Evolutionary conservation across 1,140 invertebrate species (phyloP), one percentile per base, ranked within the genome.

Genomic region (Calephelis virginiensis): DNA sequence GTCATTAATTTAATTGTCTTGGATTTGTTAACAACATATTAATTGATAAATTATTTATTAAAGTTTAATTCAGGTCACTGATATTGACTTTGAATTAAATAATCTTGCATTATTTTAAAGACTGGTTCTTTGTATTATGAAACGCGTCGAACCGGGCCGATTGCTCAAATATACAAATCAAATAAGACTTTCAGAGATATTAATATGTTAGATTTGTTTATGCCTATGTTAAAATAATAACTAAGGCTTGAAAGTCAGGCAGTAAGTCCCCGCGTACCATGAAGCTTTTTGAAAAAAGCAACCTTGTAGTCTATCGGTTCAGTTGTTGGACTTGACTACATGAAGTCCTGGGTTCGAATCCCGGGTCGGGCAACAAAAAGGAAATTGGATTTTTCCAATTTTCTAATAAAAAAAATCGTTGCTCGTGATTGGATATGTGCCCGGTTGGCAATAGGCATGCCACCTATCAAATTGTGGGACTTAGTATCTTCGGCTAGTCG

Each of bases 51-150:
- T 37, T 37, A n/a, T 37, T 38, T 37, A 38, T n/a, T 37, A 6
- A 6, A 59, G 53, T 59, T 56, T 11, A 5, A 56, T 56, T 56
- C 56, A 2, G 63, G 86, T 88, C 85, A 86, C n/a, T 84, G 84
- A 81, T 73, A 68, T 78, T 79, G 72, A 80, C 78, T 80, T 84
- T 82, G 76, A 78, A 38, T 76, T 75, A 71, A 68, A 74, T 79
- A 85, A 68, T 78, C 75, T 78, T 75, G 77, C 73, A 75, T 67
- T 59, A 70, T 77, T 71, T 74, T 62, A 76, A 70, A 64, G 76
- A 85, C 83, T 75, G 75, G 78, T 85, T 85, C 67, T 70, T 53
- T 70, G 78, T 80, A 80, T 64, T 64, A 53, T 64, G 63, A 64
- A 49, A 81, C 67, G 63, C 71, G 65, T 73, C 67, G 72, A 76